Evolutionary conservation across 1,140 invertebrate genomes (phyloP).

Genomic region (Drosophila arawakana): DNA sequence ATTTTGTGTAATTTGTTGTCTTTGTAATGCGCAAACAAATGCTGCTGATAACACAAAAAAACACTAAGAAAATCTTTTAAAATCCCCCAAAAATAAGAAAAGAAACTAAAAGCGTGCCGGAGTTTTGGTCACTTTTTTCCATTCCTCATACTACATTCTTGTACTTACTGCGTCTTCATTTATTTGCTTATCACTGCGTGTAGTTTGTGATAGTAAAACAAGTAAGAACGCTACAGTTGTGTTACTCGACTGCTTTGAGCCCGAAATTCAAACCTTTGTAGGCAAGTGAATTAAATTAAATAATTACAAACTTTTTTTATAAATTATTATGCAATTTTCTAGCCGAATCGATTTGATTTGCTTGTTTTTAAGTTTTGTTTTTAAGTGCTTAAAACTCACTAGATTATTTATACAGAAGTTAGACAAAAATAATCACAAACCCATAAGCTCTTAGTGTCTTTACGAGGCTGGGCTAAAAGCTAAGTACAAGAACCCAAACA

Average conservation of each 20-base stretch:
- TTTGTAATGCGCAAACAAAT: constrained; percentile 49
- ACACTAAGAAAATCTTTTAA: constrained; percentile 12
- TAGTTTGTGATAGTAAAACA: constrained; percentile 44
- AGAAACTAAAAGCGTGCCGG: constrained; percentile 24
- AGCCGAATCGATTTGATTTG: no score
- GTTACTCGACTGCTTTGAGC: no score
- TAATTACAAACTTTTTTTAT: no score
- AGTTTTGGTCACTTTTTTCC: constrained; percentile 12
- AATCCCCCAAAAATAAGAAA: not conserved
- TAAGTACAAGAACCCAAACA: constrained; percentile 28
- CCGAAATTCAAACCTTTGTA: no score
- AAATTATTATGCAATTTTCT: no score
- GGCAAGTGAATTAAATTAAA: no score
- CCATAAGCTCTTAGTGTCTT: no score
- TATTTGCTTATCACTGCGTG: constrained; percentile 57
- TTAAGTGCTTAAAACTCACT: no score
- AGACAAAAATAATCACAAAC: no score
- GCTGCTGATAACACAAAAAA: constrained; percentile 40
- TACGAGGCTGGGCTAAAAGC: not conserved
- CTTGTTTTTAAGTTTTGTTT: no score
- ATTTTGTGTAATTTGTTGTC: constrained; percentile 25
- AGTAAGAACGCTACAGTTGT: no score
- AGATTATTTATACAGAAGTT: no score
- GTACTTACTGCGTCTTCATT: constrained; percentile 47
- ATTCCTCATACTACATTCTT: not conserved